Evolutionary conservation across 2,888 invertebrate species (phyloP).

Genomic region (Halictus ligatus): DNA sequence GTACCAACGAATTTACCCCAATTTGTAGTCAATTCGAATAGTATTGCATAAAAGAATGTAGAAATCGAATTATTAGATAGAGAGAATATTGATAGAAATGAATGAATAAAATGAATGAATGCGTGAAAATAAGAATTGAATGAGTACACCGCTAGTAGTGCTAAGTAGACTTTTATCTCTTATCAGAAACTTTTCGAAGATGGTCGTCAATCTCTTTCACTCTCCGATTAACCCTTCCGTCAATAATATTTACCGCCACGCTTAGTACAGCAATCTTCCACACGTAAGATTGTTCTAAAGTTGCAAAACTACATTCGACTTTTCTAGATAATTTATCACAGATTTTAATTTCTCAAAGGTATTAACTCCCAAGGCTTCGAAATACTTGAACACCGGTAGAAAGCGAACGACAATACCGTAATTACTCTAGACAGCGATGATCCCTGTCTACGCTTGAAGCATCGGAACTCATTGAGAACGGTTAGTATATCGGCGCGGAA

Average conservation of each 20-base stretch:
- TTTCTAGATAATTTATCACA: not conserved
- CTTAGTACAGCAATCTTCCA: not conserved
- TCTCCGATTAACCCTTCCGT: not conserved
- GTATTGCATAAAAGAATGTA: not conserved
- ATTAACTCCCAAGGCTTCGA: not conserved
- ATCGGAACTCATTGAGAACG: not conserved
- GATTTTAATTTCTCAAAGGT: not conserved
- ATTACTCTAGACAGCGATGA: not conserved
- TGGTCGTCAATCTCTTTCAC: not conserved
- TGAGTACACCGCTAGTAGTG: not conserved
- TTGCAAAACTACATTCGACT: not conserved
- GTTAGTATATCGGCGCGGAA: not conserved
- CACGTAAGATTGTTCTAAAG: not conserved
- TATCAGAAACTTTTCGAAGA: not conserved
- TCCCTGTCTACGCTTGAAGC: not conserved
- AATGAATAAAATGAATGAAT: too few relatives aligned
- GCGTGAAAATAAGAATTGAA: not conserved
- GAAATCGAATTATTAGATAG: not conserved
- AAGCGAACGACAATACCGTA: not conserved
- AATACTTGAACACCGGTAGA: not conserved
- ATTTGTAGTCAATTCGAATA: too few relatives aligned
- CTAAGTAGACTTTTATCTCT: not conserved
- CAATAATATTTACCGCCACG: not conserved
- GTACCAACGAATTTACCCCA: not conserved
- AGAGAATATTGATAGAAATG: not conserved